Conservation (phyloP, 2,113 vertebrate genomes). For the human region DNA sequence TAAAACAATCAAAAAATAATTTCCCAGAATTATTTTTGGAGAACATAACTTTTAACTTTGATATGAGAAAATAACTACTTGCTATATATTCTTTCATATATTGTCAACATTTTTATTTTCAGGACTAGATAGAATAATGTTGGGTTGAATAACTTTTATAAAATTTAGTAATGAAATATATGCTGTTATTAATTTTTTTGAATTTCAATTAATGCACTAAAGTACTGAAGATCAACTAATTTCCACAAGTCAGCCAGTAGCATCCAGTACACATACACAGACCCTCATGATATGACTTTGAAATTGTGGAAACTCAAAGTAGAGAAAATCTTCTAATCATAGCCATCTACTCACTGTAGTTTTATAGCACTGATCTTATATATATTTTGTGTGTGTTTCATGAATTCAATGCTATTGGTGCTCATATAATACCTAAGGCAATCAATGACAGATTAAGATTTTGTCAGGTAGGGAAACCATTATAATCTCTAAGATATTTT, state of each 20-base stretch:
- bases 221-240: neutral
- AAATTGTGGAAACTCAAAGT: neutral
- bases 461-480: neutral
- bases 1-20: neutral
- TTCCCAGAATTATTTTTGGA: slow-evolving; percentile 8
- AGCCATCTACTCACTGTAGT: neutral
- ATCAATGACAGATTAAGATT: neutral
- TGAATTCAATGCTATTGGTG: neutral
- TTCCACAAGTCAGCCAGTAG: neutral
- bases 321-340: neutral
- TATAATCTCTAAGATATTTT: neutral
- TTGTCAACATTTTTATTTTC: neutral
- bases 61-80: neutral
- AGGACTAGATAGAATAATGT: neutral
- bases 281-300: neutral
- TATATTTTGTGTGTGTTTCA: neutral
- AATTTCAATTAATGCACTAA: neutral
- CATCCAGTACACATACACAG: accelerated
- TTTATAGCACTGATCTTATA: neutral
- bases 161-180: neutral
- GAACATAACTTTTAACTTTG: neutral
- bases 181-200: neutral
- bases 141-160: neutral
- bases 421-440: neutral
- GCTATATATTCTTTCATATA: neutral